Evolutionary conservation across 2,113 vertebrate species (phyloP), one percentile per base, ranked within the genome.

Genomic region (Brachypodius melanocephalos): DNA sequence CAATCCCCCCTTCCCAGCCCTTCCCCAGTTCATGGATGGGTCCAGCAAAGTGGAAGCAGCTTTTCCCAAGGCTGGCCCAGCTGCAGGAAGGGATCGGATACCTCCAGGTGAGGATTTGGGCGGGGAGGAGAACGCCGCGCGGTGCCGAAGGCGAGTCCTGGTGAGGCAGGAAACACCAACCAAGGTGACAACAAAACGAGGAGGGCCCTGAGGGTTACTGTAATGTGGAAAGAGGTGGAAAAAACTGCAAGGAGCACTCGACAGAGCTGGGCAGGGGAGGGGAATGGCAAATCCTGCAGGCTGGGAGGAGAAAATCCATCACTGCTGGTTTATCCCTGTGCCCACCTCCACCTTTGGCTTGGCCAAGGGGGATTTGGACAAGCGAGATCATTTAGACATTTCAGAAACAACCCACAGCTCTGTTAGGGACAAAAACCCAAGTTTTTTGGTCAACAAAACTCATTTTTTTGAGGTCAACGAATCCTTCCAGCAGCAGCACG

Each of bases 311-410:
- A 8, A 59, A 42, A 25, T 43, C 32, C 59, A n/a, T 19, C 12
- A 0, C 31, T 34, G n/a, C 40, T 0, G 0, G 0, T 2, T 34
- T 13, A 17, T 2, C 52, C 69, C 46, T 4, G 55, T 16, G 29
- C 31, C 69, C 68, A n/a, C 22, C 55, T 8, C 40, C 31, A 61
- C 54, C 63, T 16, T 4, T 1, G 52, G 63, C 73, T 51, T 13
- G 78, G 49, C 57, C 49, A 15, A 31, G 48, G 2, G 42, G 18
- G 18, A 55, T 36, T 17, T 12, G 49, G 49, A 8, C 34, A 31
- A 45, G 43, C 0, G 5, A 40, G 24, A 6, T 5, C 2, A 42
- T 42, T 40, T 2, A 31, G 54, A 16, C 6, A 4, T 46, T 65
- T n/a, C 49, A 40, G 52, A 15, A 67, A 22, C 2, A 1, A 18